Base-by-base conservation (phyloP, 2,888 invertebrate genomes). In the Eupithecia tripunctaria region DNA sequence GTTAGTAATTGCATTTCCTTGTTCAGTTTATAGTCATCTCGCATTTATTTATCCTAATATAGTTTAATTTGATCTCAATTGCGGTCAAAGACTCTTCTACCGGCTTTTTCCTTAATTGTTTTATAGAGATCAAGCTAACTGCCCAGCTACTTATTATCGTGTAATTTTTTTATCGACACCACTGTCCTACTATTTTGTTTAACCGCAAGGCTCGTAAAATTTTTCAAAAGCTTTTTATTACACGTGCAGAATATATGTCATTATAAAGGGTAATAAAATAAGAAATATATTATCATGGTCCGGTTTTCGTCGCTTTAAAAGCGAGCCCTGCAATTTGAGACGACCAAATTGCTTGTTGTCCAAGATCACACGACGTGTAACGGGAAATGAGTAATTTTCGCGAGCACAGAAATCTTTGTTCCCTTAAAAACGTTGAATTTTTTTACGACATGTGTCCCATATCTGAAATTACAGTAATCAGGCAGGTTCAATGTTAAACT, bases 1-100 rank as follows among this genome's bases (percentile, higher is more conserved):
- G 97, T 97, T 91, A 95, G 96, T 94, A 88, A 76, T 78, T 78
- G 77, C 78, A 78, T 80, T 80, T 78, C 80, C 78, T 78, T 80
- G 77, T 78, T 75, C 67, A 78, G 78, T 76, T 60, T 67, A 71
- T 73, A 74, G 68, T 67, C 71, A 75, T 78, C 74, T 74, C 71
- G 71, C 71, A 70, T 74, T 75, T 72, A 76, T 74, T 72, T 72
- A 74, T 72, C 76, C 73, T 77, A 76, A 74, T 78, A 79, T 69
- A 77, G 75, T 74, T 77, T 78, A 73, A 78, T 78, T 77, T 78
- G 79, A 77, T 76, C 75, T 78, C 64, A 71, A 75, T 79, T 78
- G 76, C 77, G 78, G 75, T 75, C 77, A 70, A 70, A 70, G 67
- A 75, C 74, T 73, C 59, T 70, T 67, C 64, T 67, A 51, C 32